Conservation (phyloP, 2,888 invertebrate species). For the Chloroclysta siterata region DNA sequence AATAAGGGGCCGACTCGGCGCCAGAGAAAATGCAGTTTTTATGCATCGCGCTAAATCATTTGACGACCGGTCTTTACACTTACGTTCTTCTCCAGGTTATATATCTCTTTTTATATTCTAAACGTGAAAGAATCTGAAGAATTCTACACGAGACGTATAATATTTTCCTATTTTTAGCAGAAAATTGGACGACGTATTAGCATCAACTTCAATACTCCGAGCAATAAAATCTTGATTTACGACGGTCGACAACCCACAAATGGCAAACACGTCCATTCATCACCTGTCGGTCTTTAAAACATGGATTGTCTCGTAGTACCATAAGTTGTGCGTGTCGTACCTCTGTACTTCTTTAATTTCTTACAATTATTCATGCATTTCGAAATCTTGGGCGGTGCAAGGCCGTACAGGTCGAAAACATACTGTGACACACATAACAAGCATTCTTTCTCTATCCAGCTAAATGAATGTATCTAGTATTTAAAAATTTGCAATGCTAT, state of each 20-base stretch:
- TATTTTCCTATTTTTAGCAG: constrained; percentile 1
- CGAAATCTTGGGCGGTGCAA: constrained; percentile 45
- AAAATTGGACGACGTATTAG: constrained; percentile 5
- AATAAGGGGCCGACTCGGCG: constrained; percentile 63
- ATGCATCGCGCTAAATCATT: constrained; percentile 67
- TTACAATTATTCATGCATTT: constrained; percentile 40
- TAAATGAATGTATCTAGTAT: constrained; percentile 49
- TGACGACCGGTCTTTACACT: constrained; percentile 37
- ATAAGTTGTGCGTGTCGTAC: constrained; percentile 41
- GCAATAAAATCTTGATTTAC: constrained; percentile 24
- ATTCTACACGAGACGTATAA: background rate
- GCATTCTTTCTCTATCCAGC: constrained; percentile 46
- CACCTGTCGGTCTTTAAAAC: constrained; percentile 19
- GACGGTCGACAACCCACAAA: constrained; percentile 9
- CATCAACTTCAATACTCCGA: constrained; percentile 15
- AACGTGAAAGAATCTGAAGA: constrained; percentile 23
- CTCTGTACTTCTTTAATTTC: constrained; percentile 34
- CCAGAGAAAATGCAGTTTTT: constrained; percentile 70
- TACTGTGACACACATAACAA: constrained; percentile 49
- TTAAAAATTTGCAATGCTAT: constrained; percentile 67
- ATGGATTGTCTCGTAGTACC: constrained; percentile 27
- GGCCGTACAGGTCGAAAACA: constrained; percentile 43
- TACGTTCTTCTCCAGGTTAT: constrained; percentile 9
- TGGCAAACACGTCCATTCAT: constrained; percentile 20
- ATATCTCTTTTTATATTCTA: constrained; percentile 23